phyloP scores from a whole-genome alignment of 2,113 vertebrate genomes.

The Lepidothrix coronata region DNA sequence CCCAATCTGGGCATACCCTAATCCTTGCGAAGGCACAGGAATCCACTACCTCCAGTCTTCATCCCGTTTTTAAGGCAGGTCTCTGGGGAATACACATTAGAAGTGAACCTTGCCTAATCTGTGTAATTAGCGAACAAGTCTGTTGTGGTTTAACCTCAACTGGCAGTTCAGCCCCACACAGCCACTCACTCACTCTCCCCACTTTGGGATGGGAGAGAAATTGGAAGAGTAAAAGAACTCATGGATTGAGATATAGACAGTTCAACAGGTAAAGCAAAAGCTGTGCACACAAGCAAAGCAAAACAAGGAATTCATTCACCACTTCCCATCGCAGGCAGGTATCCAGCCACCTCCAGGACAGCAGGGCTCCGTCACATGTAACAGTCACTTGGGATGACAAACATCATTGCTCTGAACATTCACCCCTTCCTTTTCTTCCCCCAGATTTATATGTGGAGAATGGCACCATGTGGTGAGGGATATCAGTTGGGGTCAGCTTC shows the following conservation, averaged over 20 bases:
- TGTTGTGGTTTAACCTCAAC: neutral
- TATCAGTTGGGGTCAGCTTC: neutral
- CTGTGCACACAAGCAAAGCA: neutral
- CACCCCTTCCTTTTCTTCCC: neutral
- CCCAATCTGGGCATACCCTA: neutral
- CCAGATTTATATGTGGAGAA: neutral
- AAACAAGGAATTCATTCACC: neutral
- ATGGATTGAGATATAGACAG: neutral
- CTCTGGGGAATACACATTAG: neutral
- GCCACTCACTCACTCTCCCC: neutral
- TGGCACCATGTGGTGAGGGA: neutral
- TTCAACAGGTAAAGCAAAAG: neutral
- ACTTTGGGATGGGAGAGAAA: neutral
- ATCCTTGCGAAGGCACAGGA: accelerated
- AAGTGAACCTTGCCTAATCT: neutral
- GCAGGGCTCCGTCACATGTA: neutral
- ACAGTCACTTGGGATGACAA: neutral
- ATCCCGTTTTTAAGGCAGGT: neutral
- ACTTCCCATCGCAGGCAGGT: neutral
- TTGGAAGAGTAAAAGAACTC: neutral
- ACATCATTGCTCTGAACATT: neutral
- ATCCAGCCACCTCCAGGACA: neutral
- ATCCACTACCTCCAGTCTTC: neutral
- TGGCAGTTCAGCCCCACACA: neutral
- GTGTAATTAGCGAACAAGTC: neutral